Evolutionary conservation across 1,140 invertebrate species (phyloP), one percentile per base, ranked within the genome.

Genomic region (Lepidostoma basale): DNA sequence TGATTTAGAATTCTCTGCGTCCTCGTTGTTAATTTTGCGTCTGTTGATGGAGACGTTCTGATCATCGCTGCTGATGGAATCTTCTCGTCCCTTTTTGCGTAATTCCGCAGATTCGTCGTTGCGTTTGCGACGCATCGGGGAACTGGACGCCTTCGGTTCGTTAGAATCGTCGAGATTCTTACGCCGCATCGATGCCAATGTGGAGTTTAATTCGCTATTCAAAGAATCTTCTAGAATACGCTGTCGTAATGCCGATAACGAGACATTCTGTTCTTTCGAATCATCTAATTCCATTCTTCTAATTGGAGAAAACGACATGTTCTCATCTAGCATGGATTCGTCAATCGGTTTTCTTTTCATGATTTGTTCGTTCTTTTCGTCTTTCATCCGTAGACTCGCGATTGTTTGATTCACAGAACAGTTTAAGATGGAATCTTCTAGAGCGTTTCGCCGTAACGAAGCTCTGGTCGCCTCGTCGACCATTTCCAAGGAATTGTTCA

Each of bases 1-100:
- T 23, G 54, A 54, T 36, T 25, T 30, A 22, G n/a, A 42, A 47
- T 45, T 20, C 28, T 64, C 52, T 28, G 52, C 40, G 4, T 70
- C 69, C 33, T 70, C 69, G 23, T 60, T 60, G 30, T 62, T 70
- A 12, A 63, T 44, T 56, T 70, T 70, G 20, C 69, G 26, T 8
- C 60, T 54, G 0, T 39, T 56, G 4, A 52, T 26, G 1, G 45
- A 56, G 8, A 60, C n/a, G 16, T 54, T 62, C 47, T 39, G 30
- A 33, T 67, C 60, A 30, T 56, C 44, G 22, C 39, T 62, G 16
- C 54, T 33, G 42, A 60, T 33, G 12, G 40, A 47, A 22, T 70
- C 68, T 26, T 70, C 68, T 4, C 39, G 22, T 22, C 30, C 25
- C 8, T 59, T 66, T 56, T 42, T 65, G 16, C 56, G 56, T 16